A percentile compares a stretch with the other conserved stretches of the same genome.
These are phyloP conservation scores for Montipora cactus DNA, from an alignment of 64 coral and sea anemone genomes.

Conservation along the genomic window DNA sequence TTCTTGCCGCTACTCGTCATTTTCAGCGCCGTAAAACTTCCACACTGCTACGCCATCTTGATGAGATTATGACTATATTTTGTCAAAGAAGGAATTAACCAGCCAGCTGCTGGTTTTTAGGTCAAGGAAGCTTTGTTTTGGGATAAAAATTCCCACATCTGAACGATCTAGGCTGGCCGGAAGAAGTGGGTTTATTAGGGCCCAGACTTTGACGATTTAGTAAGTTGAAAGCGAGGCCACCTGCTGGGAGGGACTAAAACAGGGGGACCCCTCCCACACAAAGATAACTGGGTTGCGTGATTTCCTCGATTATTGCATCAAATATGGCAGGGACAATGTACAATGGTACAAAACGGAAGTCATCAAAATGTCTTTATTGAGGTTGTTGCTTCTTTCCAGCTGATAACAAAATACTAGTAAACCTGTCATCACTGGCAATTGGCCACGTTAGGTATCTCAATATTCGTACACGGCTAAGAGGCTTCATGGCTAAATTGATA, in stretches of 20 bases:
- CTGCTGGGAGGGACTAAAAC: too few relatives aligned
- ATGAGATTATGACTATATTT: neutral
- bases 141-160: conserved; percentile 16
- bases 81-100: conserved; percentile 11
- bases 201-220: neutral
- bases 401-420: too few relatives aligned
- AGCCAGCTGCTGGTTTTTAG: neutral
- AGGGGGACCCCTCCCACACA: too few relatives aligned
- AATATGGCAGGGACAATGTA: too few relatives aligned
- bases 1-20: conserved; percentile 51
- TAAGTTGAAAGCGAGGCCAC: conserved; percentile 9
- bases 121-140: conserved; percentile 48
- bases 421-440: too few relatives aligned
- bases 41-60: conserved; percentile 1
- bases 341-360: too few relatives aligned
- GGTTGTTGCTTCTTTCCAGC: too few relatives aligned
- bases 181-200: neutral
- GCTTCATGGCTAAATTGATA: too few relatives aligned
- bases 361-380: too few relatives aligned
- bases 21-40: neutral
- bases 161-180: neutral
- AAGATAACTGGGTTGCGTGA: too few relatives aligned
- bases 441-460: too few relatives aligned
- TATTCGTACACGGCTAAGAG: too few relatives aligned
- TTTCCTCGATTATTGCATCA: neutral